Base-by-base conservation (phyloP, 2,113 vertebrate species). In the Orcinus orca region DNA sequence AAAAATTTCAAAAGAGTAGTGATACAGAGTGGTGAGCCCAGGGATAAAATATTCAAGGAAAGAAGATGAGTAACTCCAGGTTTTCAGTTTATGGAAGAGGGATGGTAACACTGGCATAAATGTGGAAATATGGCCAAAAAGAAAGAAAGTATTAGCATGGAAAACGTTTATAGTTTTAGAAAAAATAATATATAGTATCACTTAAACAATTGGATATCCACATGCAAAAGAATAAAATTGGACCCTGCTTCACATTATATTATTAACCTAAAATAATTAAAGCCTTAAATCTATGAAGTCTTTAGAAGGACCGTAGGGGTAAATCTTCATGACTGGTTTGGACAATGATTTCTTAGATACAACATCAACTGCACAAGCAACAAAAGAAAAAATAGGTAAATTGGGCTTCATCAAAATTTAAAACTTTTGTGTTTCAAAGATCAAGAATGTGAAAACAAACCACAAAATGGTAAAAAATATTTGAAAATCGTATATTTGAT, bases 211-310 rank as follows among this genome's bases (percentile, higher is more conserved):
- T 95, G 74, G 53, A 83, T 91, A 80, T 67, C 20, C 36, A 89
- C 23, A 58, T 58, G 15, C 31, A n/a, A 50, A 81, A 96, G 63
- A 94, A 84, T 65, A 3, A 84, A 79, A 47, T 6, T 83, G 77
- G 31, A 71, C 33, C 55, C 29, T 55, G 26, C 33, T 88, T 88
- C 25, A 88, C 5, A 73, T 12, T 58, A 23, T 58, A 76, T 53
- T 76, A 53, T 83, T 71, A 65, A 93, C 25, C 11, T 38, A 11
- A 96, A 91, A 65, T 88, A 91, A 83, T 79, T 63, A 93, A 62
- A 88, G 60, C 77, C 15, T 26, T 76, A 94, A 90, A 62, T 90
- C 62, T 77, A n/a, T 31, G 14, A 93, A 83, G 33, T 33, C 14
- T 26, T 74, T 65, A 21, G 26, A 80, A 74, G 44, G 88, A 86